These are phyloP conservation scores for Lateolabrax maculatus DNA, from an alignment of 2,797 vertebrate species.

Conservation along the genomic window DNA sequence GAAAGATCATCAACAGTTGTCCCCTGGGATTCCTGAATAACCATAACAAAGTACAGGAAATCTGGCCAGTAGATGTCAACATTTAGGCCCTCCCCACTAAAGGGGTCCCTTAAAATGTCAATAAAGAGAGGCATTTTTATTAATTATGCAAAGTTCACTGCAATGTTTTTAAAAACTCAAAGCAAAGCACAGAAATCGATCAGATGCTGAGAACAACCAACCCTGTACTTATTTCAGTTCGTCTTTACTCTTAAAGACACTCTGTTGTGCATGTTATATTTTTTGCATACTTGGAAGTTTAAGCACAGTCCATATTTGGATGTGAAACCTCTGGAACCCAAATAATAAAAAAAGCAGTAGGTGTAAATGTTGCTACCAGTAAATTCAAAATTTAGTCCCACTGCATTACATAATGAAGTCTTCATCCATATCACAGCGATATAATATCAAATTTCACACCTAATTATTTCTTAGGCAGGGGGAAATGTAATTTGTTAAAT, in stretches of 20 bases:
- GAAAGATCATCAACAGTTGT: not conserved
- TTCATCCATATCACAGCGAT: constrained; percentile 1
- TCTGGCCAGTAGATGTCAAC: not conserved
- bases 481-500: constrained; percentile 45
- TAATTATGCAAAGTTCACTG: not conserved
- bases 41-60: not conserved
- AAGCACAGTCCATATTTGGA: not conserved
- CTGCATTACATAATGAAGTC: not conserved
- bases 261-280: not conserved
- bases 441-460: constrained; percentile 48
- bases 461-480: constrained; percentile 35
- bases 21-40: not conserved
- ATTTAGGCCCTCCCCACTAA: no score
- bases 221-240: not conserved
- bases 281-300: not conserved
- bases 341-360: not conserved
- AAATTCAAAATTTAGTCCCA: not conserved
- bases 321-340: not conserved
- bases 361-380: not conserved
- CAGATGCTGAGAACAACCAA: not conserved
- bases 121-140: not conserved
- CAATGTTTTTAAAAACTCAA: not conserved
- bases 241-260: not conserved
- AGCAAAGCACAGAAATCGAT: constrained; percentile 7
- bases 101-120: no score